Evolutionary conservation across 1,140 invertebrate species (phyloP).

Genomic region (Drosophila saltans): DNA sequence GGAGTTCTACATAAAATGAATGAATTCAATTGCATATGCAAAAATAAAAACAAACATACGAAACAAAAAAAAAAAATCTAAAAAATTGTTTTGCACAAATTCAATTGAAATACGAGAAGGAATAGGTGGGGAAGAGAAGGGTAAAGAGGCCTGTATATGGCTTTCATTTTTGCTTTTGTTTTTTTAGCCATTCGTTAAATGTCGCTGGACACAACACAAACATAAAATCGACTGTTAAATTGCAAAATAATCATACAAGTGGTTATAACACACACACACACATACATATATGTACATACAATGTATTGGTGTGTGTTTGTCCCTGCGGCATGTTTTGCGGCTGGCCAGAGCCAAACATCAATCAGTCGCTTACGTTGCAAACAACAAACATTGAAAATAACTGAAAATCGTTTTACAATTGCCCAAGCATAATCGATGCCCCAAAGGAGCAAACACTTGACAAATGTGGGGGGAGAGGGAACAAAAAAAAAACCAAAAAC

Average conservation of each 20-base stretch:
- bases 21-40: conserved; percentile 73
- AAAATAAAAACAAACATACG: conserved; percentile 15
- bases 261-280: conserved; percentile 19
- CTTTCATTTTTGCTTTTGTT: conserved; percentile 17
- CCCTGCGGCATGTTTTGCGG: conserved; percentile 72
- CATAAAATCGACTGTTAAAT: conserved; percentile 69
- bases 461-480: background rate
- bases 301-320: background rate
- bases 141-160: background rate
- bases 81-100: conserved; percentile 61
- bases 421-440: conserved; percentile 76
- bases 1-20: conserved; percentile 54
- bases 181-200: conserved; percentile 38
- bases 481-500: conserved; percentile 14
- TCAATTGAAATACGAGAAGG: conserved; percentile 58
- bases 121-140: background rate
- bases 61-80: conserved; percentile 17
- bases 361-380: conserved; percentile 43
- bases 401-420: conserved; percentile 83
- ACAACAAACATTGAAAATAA: conserved; percentile 51
- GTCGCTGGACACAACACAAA: conserved; percentile 32
- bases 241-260: conserved; percentile 78
- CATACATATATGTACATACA: too few relatives aligned
- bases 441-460: conserved; percentile 80
- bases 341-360: conserved; percentile 65